phyloP scores from a whole-genome alignment of 2,888 invertebrate genomes.

The Eustalomyia histrio region DNA sequence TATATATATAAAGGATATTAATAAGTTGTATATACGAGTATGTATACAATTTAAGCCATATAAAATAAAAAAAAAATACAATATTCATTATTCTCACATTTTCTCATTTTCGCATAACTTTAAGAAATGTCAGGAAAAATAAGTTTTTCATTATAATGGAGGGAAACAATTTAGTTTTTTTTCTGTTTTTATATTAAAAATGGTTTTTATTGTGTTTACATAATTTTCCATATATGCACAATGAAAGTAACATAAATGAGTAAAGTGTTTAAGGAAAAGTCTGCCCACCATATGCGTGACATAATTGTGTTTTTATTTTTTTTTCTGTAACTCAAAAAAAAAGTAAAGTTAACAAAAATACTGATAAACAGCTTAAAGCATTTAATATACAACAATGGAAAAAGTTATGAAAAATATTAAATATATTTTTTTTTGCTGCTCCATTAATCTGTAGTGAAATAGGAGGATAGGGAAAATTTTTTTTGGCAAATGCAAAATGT shows the following conservation, averaged over 20 bases:
- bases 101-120: conserved; percentile 34
- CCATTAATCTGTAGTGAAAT: no score
- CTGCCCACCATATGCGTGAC: conserved; percentile 58
- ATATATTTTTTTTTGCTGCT: no score
- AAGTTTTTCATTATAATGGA: conserved; percentile 47
- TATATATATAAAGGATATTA: conserved; percentile 47
- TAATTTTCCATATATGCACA: conserved; percentile 21
- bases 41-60: not conserved
- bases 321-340: no score
- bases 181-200: conserved; percentile 48
- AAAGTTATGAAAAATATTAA: not conserved
- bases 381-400: conserved; percentile 23
- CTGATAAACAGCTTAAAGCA: conserved; percentile 17
- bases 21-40: conserved; percentile 33
- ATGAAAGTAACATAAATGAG: not conserved
- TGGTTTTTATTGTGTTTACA: conserved; percentile 53
- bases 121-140: conserved; percentile 29
- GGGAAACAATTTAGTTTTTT: conserved; percentile 46
- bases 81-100: conserved; percentile 50
- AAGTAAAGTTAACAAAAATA: not conserved
- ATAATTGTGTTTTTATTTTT: conserved; percentile 29
- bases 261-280: conserved; percentile 12
- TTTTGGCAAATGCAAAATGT: no score
- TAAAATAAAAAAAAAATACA: conserved; percentile 28
- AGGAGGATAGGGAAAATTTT: no score